phyloP scores from a whole-genome alignment of 2,888 invertebrate genomes.

The Xylota segnis region DNA sequence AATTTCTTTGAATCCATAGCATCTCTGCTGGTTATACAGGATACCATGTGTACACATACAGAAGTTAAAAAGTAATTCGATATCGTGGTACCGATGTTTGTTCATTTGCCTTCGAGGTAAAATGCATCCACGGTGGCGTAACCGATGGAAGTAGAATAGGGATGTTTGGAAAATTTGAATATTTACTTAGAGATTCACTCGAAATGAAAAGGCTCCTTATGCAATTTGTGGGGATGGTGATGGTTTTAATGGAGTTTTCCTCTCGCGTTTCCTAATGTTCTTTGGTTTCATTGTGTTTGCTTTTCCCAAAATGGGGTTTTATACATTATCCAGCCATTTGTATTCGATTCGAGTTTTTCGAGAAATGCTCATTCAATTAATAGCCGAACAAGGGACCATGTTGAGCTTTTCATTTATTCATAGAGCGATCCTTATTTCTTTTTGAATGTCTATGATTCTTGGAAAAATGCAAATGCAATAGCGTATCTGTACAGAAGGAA shows the following conservation, averaged over 20 bases:
- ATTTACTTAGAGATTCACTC: constrained; percentile 41
- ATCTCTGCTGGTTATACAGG: constrained; percentile 60
- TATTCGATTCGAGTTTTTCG: neutral
- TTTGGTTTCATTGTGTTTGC: constrained; percentile 1
- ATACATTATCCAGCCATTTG: constrained; percentile 5
- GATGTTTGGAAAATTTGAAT: constrained; percentile 25
- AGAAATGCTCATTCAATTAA: constrained; percentile 32
- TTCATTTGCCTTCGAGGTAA: constrained; percentile 25
- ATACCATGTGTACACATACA: constrained; percentile 46
- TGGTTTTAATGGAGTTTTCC: constrained; percentile 24
- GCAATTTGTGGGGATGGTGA: constrained; percentile 37
- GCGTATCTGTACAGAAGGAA: neutral
- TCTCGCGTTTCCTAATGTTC: neutral
- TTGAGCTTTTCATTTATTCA: constrained; percentile 4
- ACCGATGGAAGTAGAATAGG: neutral
- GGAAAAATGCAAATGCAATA: neutral
- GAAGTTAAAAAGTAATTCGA: constrained; percentile 39
- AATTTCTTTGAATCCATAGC: constrained; percentile 37
- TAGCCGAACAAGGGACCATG: neutral
- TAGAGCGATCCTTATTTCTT: neutral
- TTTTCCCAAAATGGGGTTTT: neutral
- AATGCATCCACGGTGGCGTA: constrained; percentile 13
- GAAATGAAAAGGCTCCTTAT: constrained; percentile 34
- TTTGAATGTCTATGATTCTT: neutral
- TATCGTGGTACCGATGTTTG: constrained; percentile 33